Base-by-base conservation (phyloP, 2,113 vertebrate species). In the Aspiorhynchus laticeps region DNA sequence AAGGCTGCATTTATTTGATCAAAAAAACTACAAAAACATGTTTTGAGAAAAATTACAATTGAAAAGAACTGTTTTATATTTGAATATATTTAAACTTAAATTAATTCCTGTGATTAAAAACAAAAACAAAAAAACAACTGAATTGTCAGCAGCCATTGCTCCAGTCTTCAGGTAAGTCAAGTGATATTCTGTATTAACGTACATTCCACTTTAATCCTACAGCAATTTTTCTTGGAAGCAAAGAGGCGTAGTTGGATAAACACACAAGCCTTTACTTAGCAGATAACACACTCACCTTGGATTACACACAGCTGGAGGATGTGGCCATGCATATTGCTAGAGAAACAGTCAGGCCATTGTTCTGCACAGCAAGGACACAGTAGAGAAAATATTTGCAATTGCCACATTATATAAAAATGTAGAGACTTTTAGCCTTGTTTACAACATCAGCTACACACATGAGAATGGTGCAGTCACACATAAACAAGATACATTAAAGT, bases 211-310 rank as follows among this genome's bases (percentile, higher is more conserved):
- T 63, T 67, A 46, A 67, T 82, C 38, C 59, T 63, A 43, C 10
- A 63, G 33, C 59, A 19, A n/a, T 67, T 67, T 46, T 67, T 80
- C 31, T 63, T 8, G 56, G 36, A 21, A 46, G 61, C 80, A 82
- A 46, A 82, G 11, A 31, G 8, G 3, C 46, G 59, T 81, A 43
- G 21, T 36, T 14, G 31, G 31, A 56, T 56, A 79, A 36, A 79
- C 77, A 79, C 77, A 38, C 33, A 77, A 63, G 21, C 7, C 31
- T 80, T 63, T 19, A 19, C 33, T 80, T 21, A 33, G 26, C 19
- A 59, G 77, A 80, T 38, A 48, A 73, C 77, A 65, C 26, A 51
- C 87, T 93, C 85, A 95, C 94, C 93, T 91, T 91, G 84, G 89
- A 71, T 85, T 67, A 41, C 38, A 85, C 36, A 91, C 11, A 88